Conservation (phyloP, 2,888 invertebrate species). For the Empis stercorea region DNA sequence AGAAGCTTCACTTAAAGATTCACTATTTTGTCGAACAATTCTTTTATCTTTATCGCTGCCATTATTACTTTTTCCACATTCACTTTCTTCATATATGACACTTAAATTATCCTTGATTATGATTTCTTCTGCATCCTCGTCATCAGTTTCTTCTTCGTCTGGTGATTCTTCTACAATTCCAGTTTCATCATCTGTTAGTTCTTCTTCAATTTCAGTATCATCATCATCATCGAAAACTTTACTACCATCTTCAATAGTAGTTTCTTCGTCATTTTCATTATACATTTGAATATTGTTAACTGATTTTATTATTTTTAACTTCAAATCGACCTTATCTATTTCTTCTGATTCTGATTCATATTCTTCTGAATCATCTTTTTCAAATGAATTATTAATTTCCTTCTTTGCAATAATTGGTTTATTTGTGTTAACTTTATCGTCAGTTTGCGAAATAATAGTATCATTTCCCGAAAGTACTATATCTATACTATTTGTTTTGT, state of each 20-base stretch:
- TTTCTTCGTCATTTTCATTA: conserved; percentile 30
- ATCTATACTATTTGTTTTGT: too few relatives aligned
- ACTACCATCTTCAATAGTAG: conserved; percentile 27
- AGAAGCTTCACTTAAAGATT: conserved; percentile 22
- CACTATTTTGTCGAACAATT: conserved; percentile 12
- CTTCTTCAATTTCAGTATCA: conserved; percentile 19
- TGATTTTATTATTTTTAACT: conserved; percentile 39
- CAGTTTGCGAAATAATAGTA: not conserved
- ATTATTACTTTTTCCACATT: conserved; percentile 28
- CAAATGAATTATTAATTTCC: not conserved
- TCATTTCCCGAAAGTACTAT: too few relatives aligned
- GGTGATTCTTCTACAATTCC: conserved; percentile 21
- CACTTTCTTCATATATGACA: conserved; percentile 48
- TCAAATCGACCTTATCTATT: conserved; percentile 7
- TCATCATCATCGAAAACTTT: conserved; percentile 29
- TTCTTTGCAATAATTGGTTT: not conserved
- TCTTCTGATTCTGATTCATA: not conserved
- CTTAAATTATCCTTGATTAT: conserved; percentile 35
- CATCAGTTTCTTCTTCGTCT: conserved; percentile 20
- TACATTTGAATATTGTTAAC: conserved; percentile 41
- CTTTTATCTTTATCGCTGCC: conserved; percentile 2
- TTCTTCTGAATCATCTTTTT: conserved; percentile 11
- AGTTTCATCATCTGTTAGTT: conserved; percentile 13
- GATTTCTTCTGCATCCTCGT: conserved; percentile 19
- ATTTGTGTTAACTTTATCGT: not conserved